A percentile compares a stretch with the other conserved stretches of the same genome.
phyloP scores from a whole-genome alignment of 2,797 vertebrate genomes.

The Hemibagrus guttatus region DNA sequence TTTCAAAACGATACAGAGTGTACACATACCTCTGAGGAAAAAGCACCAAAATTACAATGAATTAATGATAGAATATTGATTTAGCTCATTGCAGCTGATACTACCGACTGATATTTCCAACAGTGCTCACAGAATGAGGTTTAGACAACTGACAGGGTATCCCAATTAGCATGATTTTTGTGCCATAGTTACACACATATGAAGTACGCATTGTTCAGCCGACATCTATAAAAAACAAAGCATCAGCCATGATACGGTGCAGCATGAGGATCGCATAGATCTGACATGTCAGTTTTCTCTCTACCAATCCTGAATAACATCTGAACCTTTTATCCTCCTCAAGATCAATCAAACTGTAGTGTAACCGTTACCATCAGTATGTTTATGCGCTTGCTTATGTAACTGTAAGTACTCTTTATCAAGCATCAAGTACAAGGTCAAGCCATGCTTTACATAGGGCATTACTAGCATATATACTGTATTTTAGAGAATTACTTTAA shows the following conservation, averaged over 20 bases:
- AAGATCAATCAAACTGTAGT: conserved; percentile 37
- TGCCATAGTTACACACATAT: neutral
- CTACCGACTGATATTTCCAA: conserved; percentile 19
- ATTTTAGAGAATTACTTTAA: conserved; percentile 25
- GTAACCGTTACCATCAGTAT: conserved; percentile 37
- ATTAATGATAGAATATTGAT: neutral
- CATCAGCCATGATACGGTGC: neutral
- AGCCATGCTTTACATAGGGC: conserved; percentile 12
- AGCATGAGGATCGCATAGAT: conserved; percentile 39
- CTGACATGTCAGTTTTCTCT: conserved; percentile 64
- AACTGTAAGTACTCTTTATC: conserved; percentile 4
- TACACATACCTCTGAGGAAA: conserved; percentile 49
- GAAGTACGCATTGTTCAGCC: conserved; percentile 23
- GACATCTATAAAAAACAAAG: conserved; percentile 8
- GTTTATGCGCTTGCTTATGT: conserved; percentile 40
- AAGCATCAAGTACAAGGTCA: conserved; percentile 29
- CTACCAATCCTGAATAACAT: conserved; percentile 62
- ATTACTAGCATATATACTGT: conserved; percentile 7
- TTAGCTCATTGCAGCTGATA: neutral
- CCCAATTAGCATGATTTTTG: neutral
- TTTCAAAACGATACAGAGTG: conserved; percentile 54
- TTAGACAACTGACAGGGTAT: conserved; percentile 33
- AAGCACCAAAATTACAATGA: conserved; percentile 40
- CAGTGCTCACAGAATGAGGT: conserved; percentile 1
- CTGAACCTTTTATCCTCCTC: conserved; percentile 6